phyloP scores from a whole-genome alignment of 2,888 invertebrate species.

The Nebria salina region DNA sequence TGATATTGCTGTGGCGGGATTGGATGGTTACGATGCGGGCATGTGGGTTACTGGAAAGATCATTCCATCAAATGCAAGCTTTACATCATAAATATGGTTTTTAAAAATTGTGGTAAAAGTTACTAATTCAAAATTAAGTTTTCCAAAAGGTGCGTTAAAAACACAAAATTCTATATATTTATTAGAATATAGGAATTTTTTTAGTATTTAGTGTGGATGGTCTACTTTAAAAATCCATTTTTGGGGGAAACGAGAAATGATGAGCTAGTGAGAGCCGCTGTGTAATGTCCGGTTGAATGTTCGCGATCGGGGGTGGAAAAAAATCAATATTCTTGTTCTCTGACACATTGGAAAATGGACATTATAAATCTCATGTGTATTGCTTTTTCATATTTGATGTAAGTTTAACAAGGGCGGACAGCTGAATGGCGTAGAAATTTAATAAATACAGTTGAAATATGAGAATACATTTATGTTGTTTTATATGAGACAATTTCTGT shows the following conservation, averaged over 20 bases:
- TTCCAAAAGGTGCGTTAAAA: too few species aligned
- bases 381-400: constrained; percentile 33
- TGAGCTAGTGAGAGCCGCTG: constrained; percentile 13
- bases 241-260: constrained; percentile 1
- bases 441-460: constrained; percentile 10
- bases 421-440: constrained; percentile 35
- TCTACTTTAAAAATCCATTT: constrained; percentile 15
- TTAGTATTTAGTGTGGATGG: background rate
- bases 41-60: constrained; percentile 15
- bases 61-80: background rate
- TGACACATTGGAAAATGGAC: constrained; percentile 41
- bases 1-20: background rate
- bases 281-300: background rate
- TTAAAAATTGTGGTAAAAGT: too few species aligned
- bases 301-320: background rate
- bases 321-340: constrained; percentile 35
- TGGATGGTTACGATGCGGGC: constrained; percentile 19
- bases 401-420: constrained; percentile 7
- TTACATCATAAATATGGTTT: background rate
- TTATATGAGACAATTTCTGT: constrained; percentile 15
- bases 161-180: too few species aligned
- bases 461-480: background rate
- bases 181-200: background rate
- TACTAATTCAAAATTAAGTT: too few species aligned
- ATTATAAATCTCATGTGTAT: constrained; percentile 39